Evolutionary conservation across 1,140 invertebrate species (phyloP).

Genomic region (Heliothis subflexa): DNA sequence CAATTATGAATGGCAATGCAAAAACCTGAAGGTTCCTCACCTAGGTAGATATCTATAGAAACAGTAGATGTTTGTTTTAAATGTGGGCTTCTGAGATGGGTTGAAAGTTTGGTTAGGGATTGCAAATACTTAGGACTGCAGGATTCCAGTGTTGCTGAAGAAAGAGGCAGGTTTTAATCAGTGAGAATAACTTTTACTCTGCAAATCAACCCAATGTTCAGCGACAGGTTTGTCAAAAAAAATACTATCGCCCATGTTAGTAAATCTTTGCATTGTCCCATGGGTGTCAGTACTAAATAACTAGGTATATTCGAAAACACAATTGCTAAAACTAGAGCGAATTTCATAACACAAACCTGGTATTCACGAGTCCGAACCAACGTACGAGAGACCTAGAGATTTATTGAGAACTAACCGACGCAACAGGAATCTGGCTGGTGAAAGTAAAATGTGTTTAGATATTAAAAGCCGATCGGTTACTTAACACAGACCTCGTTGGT

Average conservation of each 20-base stretch:
- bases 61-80: background rate
- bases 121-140: no score
- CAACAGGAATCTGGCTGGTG: slow-evolving; percentile 53
- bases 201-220: no score
- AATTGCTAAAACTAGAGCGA: slow-evolving; percentile 44
- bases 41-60: background rate
- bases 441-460: slow-evolving; percentile 52
- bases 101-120: no score
- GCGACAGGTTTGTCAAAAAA: no score
- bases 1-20: slow-evolving; percentile 4
- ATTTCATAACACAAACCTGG: slow-evolving; percentile 35
- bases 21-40: slow-evolving; percentile 2
- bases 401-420: slow-evolving; percentile 47
- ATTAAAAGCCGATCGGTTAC: slow-evolving; percentile 36
- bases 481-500: slow-evolving; percentile 31
- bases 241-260: no score
- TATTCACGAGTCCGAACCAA: slow-evolving; percentile 3
- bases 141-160: no score
- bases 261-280: no score
- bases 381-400: slow-evolving; percentile 40
- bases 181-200: no score
- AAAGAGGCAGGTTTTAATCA: no score
- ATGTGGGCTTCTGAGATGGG: no score
- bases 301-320: slow-evolving; percentile 23
- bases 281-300: background rate